Evolutionary conservation across 2,888 invertebrate genomes (phyloP).

Genomic region (Diaprepes abbreviatus): DNA sequence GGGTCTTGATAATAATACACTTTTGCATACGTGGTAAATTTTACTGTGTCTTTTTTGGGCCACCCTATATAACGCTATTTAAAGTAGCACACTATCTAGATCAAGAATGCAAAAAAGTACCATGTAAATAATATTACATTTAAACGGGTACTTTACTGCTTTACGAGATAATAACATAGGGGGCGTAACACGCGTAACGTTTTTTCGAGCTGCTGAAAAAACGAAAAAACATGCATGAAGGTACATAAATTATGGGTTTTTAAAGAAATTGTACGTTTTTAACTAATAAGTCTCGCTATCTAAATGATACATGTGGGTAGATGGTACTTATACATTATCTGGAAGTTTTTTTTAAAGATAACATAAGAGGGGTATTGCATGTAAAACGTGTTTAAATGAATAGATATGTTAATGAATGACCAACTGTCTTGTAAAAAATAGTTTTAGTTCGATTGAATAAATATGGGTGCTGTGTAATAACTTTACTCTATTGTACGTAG

Average conservation of each 20-base stretch:
- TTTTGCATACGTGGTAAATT: no score
- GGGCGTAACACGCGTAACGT: background rate
- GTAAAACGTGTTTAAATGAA: background rate
- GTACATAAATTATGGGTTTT: constrained; percentile 1
- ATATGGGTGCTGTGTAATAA: no score
- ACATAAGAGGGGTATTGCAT: background rate
- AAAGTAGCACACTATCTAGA: background rate
- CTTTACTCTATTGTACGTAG: no score
- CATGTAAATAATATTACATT: background rate
- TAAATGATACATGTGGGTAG: constrained; percentile 10
- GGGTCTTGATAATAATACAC: no score
- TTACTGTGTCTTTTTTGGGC: no score
- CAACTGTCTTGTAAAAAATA: no score
- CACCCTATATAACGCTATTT: no score
- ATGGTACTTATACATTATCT: background rate
- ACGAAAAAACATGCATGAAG: constrained; percentile 2
- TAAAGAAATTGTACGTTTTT: background rate
- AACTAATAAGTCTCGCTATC: constrained; percentile 8
- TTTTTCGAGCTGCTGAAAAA: background rate
- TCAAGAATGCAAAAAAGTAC: background rate
- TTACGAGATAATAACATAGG: constrained; percentile 5
- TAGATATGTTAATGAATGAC: no score
- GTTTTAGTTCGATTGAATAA: no score
- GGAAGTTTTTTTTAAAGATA: background rate
- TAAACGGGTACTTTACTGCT: constrained; percentile 7